Conservation (phyloP, 1,140 invertebrate species). For the Sitobion miscanthi region DNA sequence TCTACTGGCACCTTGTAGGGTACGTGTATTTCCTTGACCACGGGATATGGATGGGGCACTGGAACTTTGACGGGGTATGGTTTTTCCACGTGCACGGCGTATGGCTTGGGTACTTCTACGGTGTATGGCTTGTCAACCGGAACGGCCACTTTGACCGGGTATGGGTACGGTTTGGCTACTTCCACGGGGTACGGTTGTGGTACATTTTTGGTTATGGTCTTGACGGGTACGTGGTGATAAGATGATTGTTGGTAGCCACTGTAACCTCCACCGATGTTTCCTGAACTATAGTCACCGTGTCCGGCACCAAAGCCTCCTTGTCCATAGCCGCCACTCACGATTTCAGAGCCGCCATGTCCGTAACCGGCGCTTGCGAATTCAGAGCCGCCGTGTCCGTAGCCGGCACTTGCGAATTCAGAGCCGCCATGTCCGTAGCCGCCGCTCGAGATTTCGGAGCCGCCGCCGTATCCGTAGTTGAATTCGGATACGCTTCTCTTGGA, state of each 20-base stretch:
- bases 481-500: slow-evolving; percentile 59
- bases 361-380: not conserved
- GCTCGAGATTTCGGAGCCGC: not conserved
- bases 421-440: not conserved
- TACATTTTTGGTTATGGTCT: slow-evolving; percentile 72
- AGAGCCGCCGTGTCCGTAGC: not conserved
- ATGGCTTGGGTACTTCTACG: slow-evolving; percentile 70
- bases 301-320: not conserved
- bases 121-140: slow-evolving; percentile 72
- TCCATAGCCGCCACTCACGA: not conserved
- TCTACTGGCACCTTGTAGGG: slow-evolving; percentile 59
- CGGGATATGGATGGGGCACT: slow-evolving; percentile 69
- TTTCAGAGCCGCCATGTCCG: not conserved
- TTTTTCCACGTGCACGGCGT: slow-evolving; percentile 66
- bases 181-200: slow-evolving; percentile 72
- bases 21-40: slow-evolving; percentile 59
- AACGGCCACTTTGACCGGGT: slow-evolving; percentile 71
- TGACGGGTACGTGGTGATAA: slow-evolving; percentile 68
- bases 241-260: not conserved
- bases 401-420: not conserved
- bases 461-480: not conserved
- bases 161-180: slow-evolving; percentile 76
- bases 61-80: slow-evolving; percentile 72
- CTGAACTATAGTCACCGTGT: not conserved
- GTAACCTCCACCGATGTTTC: not conserved